phyloP scores from a whole-genome alignment of 2,113 vertebrate species.

The rabbit (Oryctolagus cuniculus) region mOryCun1.1 NC_091442.1:111470001-111470500 shows the following conservation, averaged over 20 bases:
- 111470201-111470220: not conserved
- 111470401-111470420: no score
- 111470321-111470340: no score
- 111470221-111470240: not conserved
- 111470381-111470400: no score
- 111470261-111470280: not conserved
- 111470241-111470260: not conserved
- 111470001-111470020: not conserved
- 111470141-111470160: not conserved
- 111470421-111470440: no score
- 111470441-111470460: no score
- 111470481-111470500: no score
- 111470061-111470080: constrained; percentile 33
- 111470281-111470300: no score
- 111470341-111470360: no score
- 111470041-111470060: constrained; percentile 41
- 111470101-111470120: not conserved
- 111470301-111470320: no score
- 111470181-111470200: not conserved
- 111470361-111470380: no score
- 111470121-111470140: not conserved
- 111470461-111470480: no score
- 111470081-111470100: not conserved
- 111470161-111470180: not conserved
- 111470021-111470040: constrained; percentile 62